Evolutionary conservation across 2,113 vertebrate genomes (phyloP).

Genomic region (Suncus etruscus): DNA sequence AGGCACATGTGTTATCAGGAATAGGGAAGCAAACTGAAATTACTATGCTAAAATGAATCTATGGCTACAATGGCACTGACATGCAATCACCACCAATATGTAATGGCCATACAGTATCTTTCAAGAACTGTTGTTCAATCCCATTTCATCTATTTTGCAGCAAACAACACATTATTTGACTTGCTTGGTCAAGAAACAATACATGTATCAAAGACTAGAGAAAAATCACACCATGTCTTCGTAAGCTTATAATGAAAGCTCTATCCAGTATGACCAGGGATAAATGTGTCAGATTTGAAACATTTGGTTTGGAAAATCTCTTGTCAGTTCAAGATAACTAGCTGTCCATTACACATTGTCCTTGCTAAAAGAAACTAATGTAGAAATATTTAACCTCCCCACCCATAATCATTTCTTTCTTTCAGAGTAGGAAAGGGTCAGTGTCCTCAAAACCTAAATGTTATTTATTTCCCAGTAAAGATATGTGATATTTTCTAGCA

Average conservation of each 20-base stretch:
- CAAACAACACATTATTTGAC: slow-evolving; percentile 23
- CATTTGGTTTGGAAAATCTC: slow-evolving; percentile 80
- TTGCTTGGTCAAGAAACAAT: slow-evolving; percentile 17
- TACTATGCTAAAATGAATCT: not conserved
- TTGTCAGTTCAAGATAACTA: slow-evolving; percentile 79
- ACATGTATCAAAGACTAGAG: not conserved
- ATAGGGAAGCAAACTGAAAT: not conserved
- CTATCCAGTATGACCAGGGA: slow-evolving; percentile 66
- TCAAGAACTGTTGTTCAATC: not conserved
- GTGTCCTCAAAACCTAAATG: slow-evolving; percentile 24
- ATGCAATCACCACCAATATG: not conserved
- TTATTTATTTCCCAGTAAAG: slow-evolving; percentile 51
- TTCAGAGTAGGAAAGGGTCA: slow-evolving; percentile 60
- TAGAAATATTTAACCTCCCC: slow-evolving; percentile 76
- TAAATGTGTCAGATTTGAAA: slow-evolving; percentile 73
- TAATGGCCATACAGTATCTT: not conserved
- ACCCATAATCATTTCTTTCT: slow-evolving; percentile 64
- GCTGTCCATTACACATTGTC: slow-evolving; percentile 73
- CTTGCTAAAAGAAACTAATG: slow-evolving; percentile 62
- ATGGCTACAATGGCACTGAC: not conserved
- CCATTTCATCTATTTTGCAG: not conserved
- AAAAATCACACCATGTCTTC: not conserved
- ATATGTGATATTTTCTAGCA: slow-evolving; percentile 6
- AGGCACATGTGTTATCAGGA: not conserved
- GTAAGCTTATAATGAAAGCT: not conserved